A percentile compares a stretch with the other conserved stretches of the same genome.
phyloP scores from a whole-genome alignment of 2,797 vertebrate genomes.

The Melanotaenia maccullochi region DNA sequence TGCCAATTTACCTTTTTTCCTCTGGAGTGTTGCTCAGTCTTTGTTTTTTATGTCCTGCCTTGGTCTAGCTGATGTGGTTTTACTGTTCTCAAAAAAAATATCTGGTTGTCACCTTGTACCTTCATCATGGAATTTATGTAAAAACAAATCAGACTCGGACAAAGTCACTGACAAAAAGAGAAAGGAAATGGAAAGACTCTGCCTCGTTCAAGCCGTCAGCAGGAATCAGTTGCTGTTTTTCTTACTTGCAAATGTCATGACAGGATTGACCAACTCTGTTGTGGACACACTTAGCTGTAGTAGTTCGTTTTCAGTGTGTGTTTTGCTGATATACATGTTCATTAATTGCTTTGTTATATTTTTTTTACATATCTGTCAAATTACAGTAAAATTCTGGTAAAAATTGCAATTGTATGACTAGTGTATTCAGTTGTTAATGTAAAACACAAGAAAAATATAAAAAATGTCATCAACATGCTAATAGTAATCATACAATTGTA shows the following conservation, averaged over 20 bases:
- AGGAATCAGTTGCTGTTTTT: constrained; percentile 94
- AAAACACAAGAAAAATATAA: neutral
- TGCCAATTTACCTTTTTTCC: constrained; percentile 91
- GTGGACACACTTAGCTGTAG: constrained; percentile 88
- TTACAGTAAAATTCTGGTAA: constrained; percentile 92
- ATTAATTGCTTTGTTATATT: constrained; percentile 85
- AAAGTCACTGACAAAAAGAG: constrained; percentile 37
- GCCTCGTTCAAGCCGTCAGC: constrained; percentile 90
- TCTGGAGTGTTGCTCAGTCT: constrained; percentile 90
- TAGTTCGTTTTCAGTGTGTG: constrained; percentile 75
- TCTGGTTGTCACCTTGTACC: constrained; percentile 81
- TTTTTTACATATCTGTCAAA: constrained; percentile 84
- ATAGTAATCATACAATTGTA: neutral
- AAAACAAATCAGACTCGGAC: constrained; percentile 30
- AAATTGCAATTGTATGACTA: neutral
- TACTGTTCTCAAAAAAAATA: constrained; percentile 86
- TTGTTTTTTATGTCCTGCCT: constrained; percentile 85
- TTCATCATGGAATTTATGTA: constrained; percentile 83
- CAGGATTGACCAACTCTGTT: constrained; percentile 88
- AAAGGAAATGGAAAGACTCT: constrained; percentile 60
- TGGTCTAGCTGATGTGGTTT: constrained; percentile 79
- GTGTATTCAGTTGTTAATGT: neutral
- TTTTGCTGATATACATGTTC: constrained; percentile 91
- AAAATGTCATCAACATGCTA: neutral
- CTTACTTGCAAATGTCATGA: constrained; percentile 91